These are phyloP conservation scores for Volucella inanis DNA, from an alignment of 2,888 invertebrate genomes.

Conservation along the genomic window DNA sequence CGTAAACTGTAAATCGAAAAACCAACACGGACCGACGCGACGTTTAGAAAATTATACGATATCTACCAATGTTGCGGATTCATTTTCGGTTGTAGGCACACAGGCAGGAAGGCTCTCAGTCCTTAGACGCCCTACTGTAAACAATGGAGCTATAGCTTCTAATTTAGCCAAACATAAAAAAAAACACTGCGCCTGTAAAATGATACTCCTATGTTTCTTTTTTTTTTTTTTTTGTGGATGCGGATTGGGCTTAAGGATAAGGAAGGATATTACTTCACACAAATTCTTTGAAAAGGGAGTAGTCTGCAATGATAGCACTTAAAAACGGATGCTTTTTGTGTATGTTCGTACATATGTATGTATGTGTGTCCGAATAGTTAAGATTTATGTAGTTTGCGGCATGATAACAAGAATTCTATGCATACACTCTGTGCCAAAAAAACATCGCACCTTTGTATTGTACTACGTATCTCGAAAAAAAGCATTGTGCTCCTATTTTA, in stretches of 20 bases:
- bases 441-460: conserved; percentile 5
- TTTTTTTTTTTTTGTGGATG: conserved; percentile 20
- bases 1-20: too few relatives aligned
- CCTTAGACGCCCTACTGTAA: neutral
- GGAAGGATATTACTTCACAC: conserved; percentile 47
- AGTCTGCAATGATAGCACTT: neutral
- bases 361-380: conserved; percentile 13
- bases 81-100: conserved; percentile 1
- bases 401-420: conserved; percentile 19
- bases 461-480: conserved; percentile 21
- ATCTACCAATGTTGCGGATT: neutral
- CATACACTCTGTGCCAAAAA: conserved; percentile 18
- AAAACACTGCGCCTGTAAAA: neutral
- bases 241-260: conserved; percentile 37
- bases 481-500: conserved; percentile 4
- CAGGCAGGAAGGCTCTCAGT: neutral
- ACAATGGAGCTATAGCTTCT: conserved; percentile 11
- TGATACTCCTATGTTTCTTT: conserved; percentile 11
- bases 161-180: conserved; percentile 43
- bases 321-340: conserved; percentile 35
- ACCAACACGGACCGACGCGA: too few relatives aligned
- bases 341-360: neutral
- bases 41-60: too few relatives aligned
- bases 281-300: neutral
- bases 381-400: conserved; percentile 38